These are phyloP conservation scores for Malaclemys terrapin DNA, from an alignment of 2,113 vertebrate species.

Conservation along the genomic window DNA sequence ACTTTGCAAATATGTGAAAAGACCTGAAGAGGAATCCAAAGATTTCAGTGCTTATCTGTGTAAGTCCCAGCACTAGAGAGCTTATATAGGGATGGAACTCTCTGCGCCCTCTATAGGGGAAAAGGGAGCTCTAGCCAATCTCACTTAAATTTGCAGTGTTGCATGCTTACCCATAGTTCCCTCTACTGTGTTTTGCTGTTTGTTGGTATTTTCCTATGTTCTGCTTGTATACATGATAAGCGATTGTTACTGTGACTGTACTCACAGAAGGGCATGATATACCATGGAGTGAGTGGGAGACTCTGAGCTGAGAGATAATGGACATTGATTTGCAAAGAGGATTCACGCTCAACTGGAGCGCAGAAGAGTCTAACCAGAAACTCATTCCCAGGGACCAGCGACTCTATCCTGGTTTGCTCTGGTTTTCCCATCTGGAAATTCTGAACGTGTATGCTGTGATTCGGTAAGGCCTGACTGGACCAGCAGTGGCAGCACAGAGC, in stretches of 20 bases:
- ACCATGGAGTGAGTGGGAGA: not conserved
- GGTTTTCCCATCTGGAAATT: not conserved
- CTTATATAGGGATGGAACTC: not conserved
- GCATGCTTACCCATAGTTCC: not conserved
- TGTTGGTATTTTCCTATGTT: not conserved
- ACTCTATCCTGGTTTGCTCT: not conserved
- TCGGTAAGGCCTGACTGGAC: not conserved
- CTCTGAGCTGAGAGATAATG: no score
- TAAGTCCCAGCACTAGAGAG: not conserved
- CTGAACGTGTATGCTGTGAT: not conserved
- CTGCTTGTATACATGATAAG: not conserved
- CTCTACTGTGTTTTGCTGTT: not conserved
- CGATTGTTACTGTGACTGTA: not conserved
- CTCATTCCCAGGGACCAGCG: not conserved
- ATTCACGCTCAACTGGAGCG: not conserved
- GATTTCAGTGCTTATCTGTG: not conserved
- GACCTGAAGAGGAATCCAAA: not conserved
- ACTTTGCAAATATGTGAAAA: not conserved
- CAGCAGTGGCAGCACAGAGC: not conserved
- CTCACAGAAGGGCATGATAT: not conserved
- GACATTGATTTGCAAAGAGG: not conserved
- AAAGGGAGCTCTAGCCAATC: not conserved
- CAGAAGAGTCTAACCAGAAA: not conserved
- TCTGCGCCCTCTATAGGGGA: not conserved
- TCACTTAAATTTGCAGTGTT: not conserved